phyloP scores from a whole-genome alignment of 2,113 vertebrate genomes.

The Bos indicus region DNA sequence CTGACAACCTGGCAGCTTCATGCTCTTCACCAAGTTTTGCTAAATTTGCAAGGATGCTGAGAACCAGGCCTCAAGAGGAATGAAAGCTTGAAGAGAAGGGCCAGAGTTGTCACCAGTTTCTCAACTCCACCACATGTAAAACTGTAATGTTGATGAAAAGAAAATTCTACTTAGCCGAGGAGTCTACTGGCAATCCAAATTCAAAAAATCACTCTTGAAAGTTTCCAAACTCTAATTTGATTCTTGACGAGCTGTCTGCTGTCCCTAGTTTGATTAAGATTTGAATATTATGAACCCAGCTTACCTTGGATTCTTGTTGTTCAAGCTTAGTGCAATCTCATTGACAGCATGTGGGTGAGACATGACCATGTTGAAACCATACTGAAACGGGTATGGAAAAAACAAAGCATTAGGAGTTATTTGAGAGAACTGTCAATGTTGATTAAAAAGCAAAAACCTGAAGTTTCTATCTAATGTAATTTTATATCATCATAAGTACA shows the following conservation, averaged over 20 bases:
- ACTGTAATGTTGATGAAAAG: neutral
- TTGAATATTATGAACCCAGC: neutral
- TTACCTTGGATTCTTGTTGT: constrained; percentile 98
- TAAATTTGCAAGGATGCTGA: neutral
- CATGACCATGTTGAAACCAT: constrained; percentile 99
- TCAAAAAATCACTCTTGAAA: neutral
- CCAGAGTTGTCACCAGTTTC: neutral
- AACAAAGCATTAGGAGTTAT: neutral
- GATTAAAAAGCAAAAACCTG: neutral
- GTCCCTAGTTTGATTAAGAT: neutral
- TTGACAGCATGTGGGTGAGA: constrained; percentile 97
- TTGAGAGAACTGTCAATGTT: neutral
- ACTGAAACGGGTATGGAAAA: constrained; percentile 79
- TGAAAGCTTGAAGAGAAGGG: neutral
- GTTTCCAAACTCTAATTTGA: neutral
- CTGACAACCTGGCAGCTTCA: neutral
- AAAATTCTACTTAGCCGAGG: neutral
- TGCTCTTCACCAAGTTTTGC: neutral
- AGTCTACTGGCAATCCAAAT: neutral
- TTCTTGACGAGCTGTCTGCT: neutral
- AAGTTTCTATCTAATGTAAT: neutral
- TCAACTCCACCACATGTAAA: neutral
- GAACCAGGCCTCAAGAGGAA: neutral
- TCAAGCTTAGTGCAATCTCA: constrained; percentile 95
- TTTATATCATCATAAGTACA: neutral